Evolutionary conservation across 2,888 invertebrate species (phyloP).

Genomic region (Rotaria socialis): DNA sequence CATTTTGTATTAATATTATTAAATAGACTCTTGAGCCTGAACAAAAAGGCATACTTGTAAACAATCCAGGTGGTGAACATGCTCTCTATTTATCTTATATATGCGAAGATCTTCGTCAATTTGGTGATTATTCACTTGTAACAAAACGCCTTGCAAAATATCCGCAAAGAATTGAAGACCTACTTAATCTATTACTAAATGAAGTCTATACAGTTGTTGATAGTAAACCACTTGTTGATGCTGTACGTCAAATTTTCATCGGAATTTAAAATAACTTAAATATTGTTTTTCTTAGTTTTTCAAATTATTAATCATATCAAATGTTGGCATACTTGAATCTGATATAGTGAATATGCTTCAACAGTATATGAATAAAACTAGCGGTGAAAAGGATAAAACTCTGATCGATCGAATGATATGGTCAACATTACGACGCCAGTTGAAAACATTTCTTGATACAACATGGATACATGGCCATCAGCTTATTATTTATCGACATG

Average conservation of each 20-base stretch:
- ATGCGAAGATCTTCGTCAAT: conserved; percentile 37
- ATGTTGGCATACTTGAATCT: not conserved
- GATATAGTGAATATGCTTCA: not conserved
- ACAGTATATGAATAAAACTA: not conserved
- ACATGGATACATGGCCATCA: conserved; percentile 10
- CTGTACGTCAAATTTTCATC: not conserved
- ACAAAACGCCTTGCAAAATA: not conserved
- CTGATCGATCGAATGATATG: not conserved
- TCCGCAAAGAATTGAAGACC: not conserved
- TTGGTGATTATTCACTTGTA: conserved; percentile 25
- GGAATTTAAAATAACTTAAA: not conserved
- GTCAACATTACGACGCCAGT: not conserved
- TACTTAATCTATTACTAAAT: not conserved
- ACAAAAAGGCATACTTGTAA: not conserved
- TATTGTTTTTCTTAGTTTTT: not conserved
- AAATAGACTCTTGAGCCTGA: not conserved
- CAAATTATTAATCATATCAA: not conserved
- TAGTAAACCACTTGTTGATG: not conserved
- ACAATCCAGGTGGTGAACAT: conserved; percentile 23
- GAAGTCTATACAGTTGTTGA: not conserved
- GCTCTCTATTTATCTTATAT: conserved; percentile 5
- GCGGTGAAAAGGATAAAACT: not conserved
- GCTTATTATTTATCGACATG: not conserved
- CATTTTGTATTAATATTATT: too few relatives aligned
- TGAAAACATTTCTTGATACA: not conserved